Base-by-base conservation (phyloP, 2,888 invertebrate species). In the Archaeoteleia sp. region DNA sequence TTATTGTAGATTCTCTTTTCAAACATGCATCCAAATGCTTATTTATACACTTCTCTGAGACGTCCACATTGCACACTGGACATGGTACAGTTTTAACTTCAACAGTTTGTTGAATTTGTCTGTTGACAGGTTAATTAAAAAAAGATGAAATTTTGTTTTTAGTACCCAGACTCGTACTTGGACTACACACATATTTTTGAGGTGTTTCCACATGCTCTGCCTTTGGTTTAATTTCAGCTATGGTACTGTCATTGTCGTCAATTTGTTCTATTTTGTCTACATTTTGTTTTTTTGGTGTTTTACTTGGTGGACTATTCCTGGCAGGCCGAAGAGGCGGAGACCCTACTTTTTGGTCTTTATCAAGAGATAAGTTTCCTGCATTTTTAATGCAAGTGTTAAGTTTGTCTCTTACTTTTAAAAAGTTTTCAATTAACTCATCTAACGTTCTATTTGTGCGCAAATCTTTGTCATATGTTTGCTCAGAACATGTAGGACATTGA, bases 11-110 rank as follows among this genome's bases (percentile, higher is more conserved):
- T 10, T 70, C 60, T 17, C 85, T 76, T 29, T 83, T 80, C 15
- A 88, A 79, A 74, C 88, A 88, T 46, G 81, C 82, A 75, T 88
- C 88, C 17, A 88, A 80, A 76, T 88, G 88, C 9, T 76, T 75
- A 68, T 88, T 88, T 14, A 88, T 86, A 67, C 86, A 80, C 5
- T 72, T 66, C 51, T 83, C 78, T n/a, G 84, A 78, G 34, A 88
- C 78, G 4, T 78, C 77, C 1, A 87, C 86, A 43, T 76, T 77
- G 66, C 88, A 88, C 0, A 88, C 86, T 9, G 88, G 88, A 74
- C 88, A 88, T 1, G 78, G 67, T 1, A 87, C 86, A 62, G 70
- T 68, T 15, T 78, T 74, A n/a, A 35, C 20, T 17, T 23, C 9
- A 1, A 60, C n/a, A n/a, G n/a, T 66, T 2, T 62, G 46, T 5